Conservation (phyloP, 2,113 vertebrate genomes). For the Anarrhichthys ocellatus region DNA sequence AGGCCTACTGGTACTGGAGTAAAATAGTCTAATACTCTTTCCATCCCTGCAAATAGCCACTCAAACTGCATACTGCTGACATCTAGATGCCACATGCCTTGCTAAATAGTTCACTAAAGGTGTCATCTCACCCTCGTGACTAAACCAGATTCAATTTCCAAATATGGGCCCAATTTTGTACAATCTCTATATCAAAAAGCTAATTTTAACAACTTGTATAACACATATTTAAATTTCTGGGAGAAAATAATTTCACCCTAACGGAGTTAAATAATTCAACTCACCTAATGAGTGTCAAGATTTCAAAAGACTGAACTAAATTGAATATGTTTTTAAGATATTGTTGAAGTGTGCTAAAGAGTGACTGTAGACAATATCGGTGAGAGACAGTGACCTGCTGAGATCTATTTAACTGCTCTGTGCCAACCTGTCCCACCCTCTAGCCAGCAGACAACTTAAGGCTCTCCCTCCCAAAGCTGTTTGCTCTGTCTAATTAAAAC, state of each 20-base stretch:
- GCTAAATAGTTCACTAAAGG: neutral
- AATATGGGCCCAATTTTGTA: neutral
- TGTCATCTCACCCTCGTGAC: neutral
- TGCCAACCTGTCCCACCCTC: slow-evolving; percentile 39
- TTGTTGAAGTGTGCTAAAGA: slow-evolving; percentile 34
- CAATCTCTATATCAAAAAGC: neutral
- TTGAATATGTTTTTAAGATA: slow-evolving; percentile 14
- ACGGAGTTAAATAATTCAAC: neutral
- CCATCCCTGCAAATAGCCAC: neutral
- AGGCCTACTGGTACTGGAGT: neutral
- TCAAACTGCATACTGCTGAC: neutral
- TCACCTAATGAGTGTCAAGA: neutral
- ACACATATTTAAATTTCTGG: neutral
- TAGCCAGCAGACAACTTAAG: slow-evolving; percentile 37
- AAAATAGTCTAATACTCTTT: neutral
- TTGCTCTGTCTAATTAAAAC: slow-evolving; percentile 90
- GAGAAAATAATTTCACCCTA: neutral
- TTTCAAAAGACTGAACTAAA: slow-evolving; percentile 5
- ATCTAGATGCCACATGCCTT: neutral
- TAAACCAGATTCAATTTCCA: neutral
- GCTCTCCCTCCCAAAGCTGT: slow-evolving; percentile 63
- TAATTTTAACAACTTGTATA: neutral
- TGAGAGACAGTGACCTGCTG: slow-evolving; percentile 51
- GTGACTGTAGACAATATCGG: slow-evolving; percentile 43
- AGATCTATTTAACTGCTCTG: slow-evolving; percentile 47